Evolutionary conservation across 1,140 invertebrate genomes (phyloP), one percentile per base, ranked within the genome.

Genomic region (Sycobia sp.): DNA sequence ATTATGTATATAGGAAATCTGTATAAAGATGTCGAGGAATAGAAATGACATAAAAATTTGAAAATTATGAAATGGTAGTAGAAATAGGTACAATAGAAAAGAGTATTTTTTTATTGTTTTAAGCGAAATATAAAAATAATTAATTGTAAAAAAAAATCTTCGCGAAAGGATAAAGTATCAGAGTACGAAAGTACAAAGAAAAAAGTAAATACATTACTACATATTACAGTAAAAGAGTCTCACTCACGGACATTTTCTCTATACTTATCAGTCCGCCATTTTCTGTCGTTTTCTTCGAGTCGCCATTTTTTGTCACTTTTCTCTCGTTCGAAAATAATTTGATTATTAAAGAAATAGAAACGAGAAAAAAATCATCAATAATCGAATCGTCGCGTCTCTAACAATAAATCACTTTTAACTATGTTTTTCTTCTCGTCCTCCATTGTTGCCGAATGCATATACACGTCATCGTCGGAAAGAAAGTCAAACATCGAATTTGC

Each of bases 171-270:
- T 32, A 32, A 11, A 32, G 11, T 32, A 32, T 32, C 4, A 50
- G 39, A 56, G 60, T 18, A 62, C 25, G 51, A 34, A 36, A 36
- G 22, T 67, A 66, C 61, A 66, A 68, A 68, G 23, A 56, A 41
- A 50, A 61, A 69, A 60, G 34, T 47, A 67, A 43, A 61, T 67
- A 62, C 54, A 62, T 62, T 64, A 68, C 68, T 77, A 77, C 76
- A 77, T 67, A 63, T 61, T 67, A 65, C 60, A 65, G 73, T 69
- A 62, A 62, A 41, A 62, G 71, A 72, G 73, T 76, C 71, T 72
- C 71, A 70, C 73, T 73, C 63, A 65, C 64, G 69, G 64, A 69
- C 64, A 27, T 56, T 29, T 55, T 46, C 55, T 66, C 53, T 50
- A 10, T 32, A 50, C 29, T 4, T 11, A 43, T 39, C 34, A 63